These are phyloP conservation scores for Callionymus lyra DNA, from an alignment of 2,113 vertebrate genomes.

Conservation along the genomic window DNA sequence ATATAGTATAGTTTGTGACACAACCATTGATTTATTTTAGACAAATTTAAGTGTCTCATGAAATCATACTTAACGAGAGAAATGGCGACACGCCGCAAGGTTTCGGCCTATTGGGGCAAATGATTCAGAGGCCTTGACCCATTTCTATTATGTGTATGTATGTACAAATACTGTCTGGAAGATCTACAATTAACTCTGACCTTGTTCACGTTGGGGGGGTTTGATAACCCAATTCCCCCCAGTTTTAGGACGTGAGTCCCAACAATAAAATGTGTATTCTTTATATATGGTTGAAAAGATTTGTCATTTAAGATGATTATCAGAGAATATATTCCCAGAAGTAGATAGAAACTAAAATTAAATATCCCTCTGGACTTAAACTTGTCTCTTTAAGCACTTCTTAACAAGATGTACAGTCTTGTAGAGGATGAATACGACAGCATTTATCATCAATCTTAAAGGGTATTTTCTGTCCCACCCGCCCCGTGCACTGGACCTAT, in stretches of 20 bases:
- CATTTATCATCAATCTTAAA: neutral
- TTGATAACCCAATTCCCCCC: constrained; percentile 20
- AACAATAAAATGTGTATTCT: neutral
- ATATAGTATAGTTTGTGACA: too few species aligned
- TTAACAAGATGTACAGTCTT: constrained; percentile 1
- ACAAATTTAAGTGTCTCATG: neutral
- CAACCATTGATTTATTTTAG: too few species aligned
- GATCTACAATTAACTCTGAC: constrained; percentile 17
- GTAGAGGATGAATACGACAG: constrained; percentile 1
- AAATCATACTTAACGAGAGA: constrained; percentile 9
- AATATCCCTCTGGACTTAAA: neutral
- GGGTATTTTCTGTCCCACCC: neutral
- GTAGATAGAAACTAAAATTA: too few species aligned
- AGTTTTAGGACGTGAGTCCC: constrained; percentile 1
- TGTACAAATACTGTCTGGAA: constrained; percentile 20
- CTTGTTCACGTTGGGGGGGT: constrained; percentile 7
- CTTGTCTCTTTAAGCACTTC: too few species aligned
- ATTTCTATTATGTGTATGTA: constrained; percentile 41
- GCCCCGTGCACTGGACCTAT: constrained; percentile 33
- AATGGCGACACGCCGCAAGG: constrained; percentile 11
- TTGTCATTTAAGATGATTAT: too few species aligned
- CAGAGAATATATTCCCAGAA: too few species aligned
- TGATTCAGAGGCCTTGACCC: constrained; percentile 58
- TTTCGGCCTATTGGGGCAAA: constrained; percentile 30
- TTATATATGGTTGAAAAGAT: too few species aligned